A percentile compares a stretch with the other conserved stretches of the same genome.
Evolutionary conservation across 2,113 vertebrate species (phyloP).

Genomic region (Melanocharis versteri): DNA sequence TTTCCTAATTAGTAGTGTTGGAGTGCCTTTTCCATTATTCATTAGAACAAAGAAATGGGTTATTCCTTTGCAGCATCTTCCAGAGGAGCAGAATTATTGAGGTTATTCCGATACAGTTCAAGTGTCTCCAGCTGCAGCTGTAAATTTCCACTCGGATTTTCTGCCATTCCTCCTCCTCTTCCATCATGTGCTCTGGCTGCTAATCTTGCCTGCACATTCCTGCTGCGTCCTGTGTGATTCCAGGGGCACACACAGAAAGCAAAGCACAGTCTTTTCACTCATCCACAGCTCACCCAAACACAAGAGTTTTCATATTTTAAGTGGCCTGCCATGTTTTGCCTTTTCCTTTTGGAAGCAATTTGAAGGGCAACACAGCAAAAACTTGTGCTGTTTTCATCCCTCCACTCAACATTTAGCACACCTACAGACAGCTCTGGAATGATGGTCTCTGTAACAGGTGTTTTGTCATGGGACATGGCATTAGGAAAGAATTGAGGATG

Average conservation of each 20-base stretch:
- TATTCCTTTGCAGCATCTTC: slow-evolving; percentile 25
- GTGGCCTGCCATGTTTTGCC: not conserved
- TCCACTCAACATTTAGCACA: not conserved
- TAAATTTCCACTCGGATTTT: slow-evolving; percentile 47
- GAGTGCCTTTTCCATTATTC: slow-evolving; percentile 60
- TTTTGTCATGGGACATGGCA: slow-evolving; percentile 19
- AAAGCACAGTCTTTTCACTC: not conserved
- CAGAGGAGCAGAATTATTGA: slow-evolving; percentile 15
- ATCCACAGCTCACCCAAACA: not conserved
- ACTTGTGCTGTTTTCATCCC: not conserved
- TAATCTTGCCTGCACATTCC: not conserved
- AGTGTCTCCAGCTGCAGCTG: slow-evolving; percentile 42
- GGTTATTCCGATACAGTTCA: slow-evolving; percentile 20
- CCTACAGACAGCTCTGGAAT: not conserved
- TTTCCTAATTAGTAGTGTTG: slow-evolving; percentile 33
- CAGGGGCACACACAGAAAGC: not conserved
- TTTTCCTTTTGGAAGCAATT: not conserved
- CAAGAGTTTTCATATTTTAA: not conserved
- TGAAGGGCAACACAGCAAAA: not conserved
- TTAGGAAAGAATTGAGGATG: slow-evolving; percentile 17
- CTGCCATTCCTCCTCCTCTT: not conserved
- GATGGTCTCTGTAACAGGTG: not conserved
- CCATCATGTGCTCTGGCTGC: not conserved
- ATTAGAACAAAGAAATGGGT: slow-evolving; percentile 20
- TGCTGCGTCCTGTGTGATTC: not conserved